Conservation (phyloP, 2,888 invertebrate genomes). For the Stegophylla sp. region DNA sequence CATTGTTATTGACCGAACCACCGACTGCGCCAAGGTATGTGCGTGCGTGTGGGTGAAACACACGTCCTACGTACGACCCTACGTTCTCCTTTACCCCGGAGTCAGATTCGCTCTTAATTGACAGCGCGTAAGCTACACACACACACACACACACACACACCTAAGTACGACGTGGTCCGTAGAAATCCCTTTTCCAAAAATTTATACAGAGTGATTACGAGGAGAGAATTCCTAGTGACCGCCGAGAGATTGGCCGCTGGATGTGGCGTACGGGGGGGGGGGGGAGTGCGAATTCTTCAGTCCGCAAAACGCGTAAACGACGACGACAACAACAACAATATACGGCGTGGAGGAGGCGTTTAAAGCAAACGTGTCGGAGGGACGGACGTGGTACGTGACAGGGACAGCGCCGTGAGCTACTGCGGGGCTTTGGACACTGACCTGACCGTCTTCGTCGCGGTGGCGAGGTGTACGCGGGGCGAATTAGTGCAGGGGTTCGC, state of each 20-base stretch:
- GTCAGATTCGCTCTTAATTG: not conserved
- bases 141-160: not conserved
- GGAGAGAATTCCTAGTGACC: slow-evolving; percentile 6
- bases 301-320: not conserved
- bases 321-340: too few species aligned
- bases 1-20: too few species aligned
- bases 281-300: too few species aligned
- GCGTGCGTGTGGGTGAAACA: too few species aligned
- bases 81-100: not conserved
- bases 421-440: slow-evolving; percentile 25
- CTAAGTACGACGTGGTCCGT: too few species aligned
- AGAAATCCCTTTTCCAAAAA: not conserved
- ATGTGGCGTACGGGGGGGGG: slow-evolving; percentile 14
- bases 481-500: slow-evolving; percentile 31
- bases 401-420: not conserved
- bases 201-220: slow-evolving; percentile 19
- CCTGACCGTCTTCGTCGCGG: too few species aligned
- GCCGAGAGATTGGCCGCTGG: not conserved
- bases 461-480: not conserved
- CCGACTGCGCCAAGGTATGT: too few species aligned
- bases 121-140: not conserved
- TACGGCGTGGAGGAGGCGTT: too few species aligned
- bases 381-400: too few species aligned
- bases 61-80: too few species aligned
- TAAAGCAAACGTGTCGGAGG: too few species aligned